Conservation (phyloP, 2,797 vertebrate species). For the Synanceia verrucosa region DNA sequence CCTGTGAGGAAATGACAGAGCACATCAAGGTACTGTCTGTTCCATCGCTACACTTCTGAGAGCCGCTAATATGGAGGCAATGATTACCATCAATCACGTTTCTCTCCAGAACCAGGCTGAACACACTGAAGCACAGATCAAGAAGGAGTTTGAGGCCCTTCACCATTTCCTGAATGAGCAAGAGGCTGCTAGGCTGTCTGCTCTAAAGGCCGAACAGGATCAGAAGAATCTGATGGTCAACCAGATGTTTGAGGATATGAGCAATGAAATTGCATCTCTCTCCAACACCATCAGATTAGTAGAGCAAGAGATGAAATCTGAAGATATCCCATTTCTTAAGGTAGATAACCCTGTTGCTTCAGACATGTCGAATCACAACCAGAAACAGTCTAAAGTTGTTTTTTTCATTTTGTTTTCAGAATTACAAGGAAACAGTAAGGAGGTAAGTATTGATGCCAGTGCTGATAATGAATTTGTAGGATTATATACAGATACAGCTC, state of each 20-base stretch:
- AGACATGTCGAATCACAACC: background rate
- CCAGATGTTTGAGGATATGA: slow-evolving; percentile 74
- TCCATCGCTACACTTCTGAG: background rate
- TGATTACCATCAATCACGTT: slow-evolving; percentile 19
- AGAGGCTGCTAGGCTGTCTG: slow-evolving; percentile 73
- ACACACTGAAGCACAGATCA: slow-evolving; percentile 80
- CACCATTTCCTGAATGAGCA: slow-evolving; percentile 80
- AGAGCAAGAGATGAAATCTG: slow-evolving; percentile 80
- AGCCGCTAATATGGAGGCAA: background rate
- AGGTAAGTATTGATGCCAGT: slow-evolving; percentile 66
- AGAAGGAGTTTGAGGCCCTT: slow-evolving; percentile 79
- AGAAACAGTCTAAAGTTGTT: background rate
- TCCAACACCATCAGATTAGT: slow-evolving; percentile 75
- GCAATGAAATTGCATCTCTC: slow-evolving; percentile 71
- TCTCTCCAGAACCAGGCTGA: slow-evolving; percentile 76
- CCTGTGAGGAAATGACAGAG: slow-evolving; percentile 77
- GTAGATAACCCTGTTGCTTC: slow-evolving; percentile 50
- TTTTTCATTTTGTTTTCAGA: slow-evolving; percentile 68
- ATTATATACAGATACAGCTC: background rate
- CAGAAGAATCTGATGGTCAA: slow-evolving; percentile 74
- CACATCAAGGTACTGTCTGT: slow-evolving; percentile 80
- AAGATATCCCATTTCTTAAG: slow-evolving; percentile 81
- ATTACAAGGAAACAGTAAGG: slow-evolving; percentile 84
- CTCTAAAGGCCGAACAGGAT: slow-evolving; percentile 76
- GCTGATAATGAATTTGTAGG: too few species aligned